A percentile compares a stretch with the other conserved stretches of the same genome.
These are phyloP conservation scores for Tadarida brasiliensis DNA, from an alignment of 2,797 vertebrate genomes.

Conservation along the genomic window DNA sequence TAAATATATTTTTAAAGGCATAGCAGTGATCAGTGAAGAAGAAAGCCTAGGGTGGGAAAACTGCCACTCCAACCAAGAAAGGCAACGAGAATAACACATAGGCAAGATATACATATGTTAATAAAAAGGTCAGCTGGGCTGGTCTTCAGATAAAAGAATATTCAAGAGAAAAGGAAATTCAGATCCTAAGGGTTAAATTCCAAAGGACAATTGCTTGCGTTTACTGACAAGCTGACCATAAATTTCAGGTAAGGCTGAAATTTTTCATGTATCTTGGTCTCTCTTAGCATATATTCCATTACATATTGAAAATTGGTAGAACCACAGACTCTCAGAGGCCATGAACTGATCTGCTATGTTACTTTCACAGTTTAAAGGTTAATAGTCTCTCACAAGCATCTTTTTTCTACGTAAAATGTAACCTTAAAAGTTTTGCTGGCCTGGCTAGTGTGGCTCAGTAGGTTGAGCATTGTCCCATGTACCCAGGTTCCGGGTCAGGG, in stretches of 20 bases:
- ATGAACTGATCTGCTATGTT: not conserved
- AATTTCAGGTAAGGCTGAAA: slow-evolving; percentile 22
- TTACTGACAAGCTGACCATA: not conserved
- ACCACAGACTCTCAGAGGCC: not conserved
- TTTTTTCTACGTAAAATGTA: slow-evolving; percentile 58
- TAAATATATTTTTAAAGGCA: slow-evolving; percentile 12
- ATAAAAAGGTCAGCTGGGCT: not conserved
- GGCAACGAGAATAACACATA: slow-evolving; percentile 3
- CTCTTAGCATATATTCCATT: not conserved
- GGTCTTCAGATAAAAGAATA: not conserved
- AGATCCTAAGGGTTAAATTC: slow-evolving; percentile 9
- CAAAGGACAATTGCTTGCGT: not conserved
- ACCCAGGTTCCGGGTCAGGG: no score
- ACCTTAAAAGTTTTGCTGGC: slow-evolving; percentile 6
- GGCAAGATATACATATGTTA: not conserved
- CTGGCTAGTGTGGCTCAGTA: no score
- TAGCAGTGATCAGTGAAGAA: not conserved
- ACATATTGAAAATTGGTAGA: not conserved
- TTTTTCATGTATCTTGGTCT: not conserved
- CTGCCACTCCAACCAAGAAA: not conserved
- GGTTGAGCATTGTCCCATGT: no score
- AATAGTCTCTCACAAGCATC: not conserved
- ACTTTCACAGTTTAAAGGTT: not conserved
- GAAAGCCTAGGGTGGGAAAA: not conserved
- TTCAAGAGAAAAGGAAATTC: slow-evolving; percentile 48